Percentiles rank a stretch among this genome's conserved stretches.
Evolutionary conservation across 2,113 vertebrate species (phyloP).

Genomic region (Piaya cayana): DNA sequence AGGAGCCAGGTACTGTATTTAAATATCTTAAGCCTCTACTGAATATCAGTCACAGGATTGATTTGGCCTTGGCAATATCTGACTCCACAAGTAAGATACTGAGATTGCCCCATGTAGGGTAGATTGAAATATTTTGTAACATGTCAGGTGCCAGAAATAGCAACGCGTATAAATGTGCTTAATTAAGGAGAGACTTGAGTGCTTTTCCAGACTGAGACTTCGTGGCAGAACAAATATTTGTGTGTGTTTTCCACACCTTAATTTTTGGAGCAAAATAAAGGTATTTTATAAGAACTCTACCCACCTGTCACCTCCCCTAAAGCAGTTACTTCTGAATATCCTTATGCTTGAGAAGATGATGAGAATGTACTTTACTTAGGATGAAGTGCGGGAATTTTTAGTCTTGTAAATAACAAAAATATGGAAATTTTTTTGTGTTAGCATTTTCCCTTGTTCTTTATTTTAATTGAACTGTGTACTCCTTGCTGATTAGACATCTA

Average conservation of each 20-base stretch:
- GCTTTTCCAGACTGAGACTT: neutral
- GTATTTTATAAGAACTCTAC: neutral
- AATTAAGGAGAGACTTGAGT: constrained; percentile 2
- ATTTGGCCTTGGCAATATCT: neutral
- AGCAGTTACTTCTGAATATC: neutral
- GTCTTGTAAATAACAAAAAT: neutral
- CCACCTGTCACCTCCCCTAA: neutral
- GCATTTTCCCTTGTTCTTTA: neutral
- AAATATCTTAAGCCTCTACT: neutral
- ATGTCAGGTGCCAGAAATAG: neutral
- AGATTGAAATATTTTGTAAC: neutral
- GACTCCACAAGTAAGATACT: neutral
- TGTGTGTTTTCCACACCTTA: neutral
- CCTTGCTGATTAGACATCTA: neutral
- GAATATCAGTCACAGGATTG: constrained; percentile 8
- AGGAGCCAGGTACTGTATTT: constrained; percentile 7
- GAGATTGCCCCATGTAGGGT: neutral
- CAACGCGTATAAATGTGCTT: neutral
- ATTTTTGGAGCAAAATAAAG: neutral
- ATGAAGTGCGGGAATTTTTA: neutral
- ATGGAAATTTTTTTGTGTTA: neutral
- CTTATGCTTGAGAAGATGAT: neutral
- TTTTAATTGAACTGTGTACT: neutral
- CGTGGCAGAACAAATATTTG: neutral
- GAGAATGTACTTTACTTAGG: neutral